Evolutionary conservation across 1,140 invertebrate genomes (phyloP), one percentile per base, ranked within the genome.

Genomic region (Pseudomyrmex cubaensis): DNA sequence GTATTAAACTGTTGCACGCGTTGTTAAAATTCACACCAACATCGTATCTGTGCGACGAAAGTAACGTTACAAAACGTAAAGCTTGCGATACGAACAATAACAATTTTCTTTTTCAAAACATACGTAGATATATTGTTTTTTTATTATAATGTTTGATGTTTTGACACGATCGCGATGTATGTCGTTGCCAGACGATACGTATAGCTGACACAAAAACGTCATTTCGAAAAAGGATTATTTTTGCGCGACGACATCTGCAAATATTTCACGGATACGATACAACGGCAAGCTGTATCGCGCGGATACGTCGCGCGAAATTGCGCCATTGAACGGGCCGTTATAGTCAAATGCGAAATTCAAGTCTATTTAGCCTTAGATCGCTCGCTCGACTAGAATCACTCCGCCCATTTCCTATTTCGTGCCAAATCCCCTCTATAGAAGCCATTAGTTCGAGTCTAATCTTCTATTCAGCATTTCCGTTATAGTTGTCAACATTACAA

Each of bases 381-480:
- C 62, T 52, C 61, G 56, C 72, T 77, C 52, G 15, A 57, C 57
- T 74, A 62, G 70, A 82, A 74, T 75, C 78, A 59, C 74, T 57
- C 70, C 56, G 62, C 56, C 57, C 76, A 76, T 82, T 84, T 80
- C 83, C 82, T 77, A 73, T 73, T 74, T 83, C 76, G 48, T 52
- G 69, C 46, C 22, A 80, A 80, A 80, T 72, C 69, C 20, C 17
- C 62, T 78, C 57, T 70, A 57, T 75, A 72, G 70, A 82, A 76
- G 35, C 80, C 87, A 86, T 90, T 90, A 90, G 88, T 66, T 82
- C 64, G 83, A 89, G 90, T 82, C 83, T 90, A 90, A 90, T 91
- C 85, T 90, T 75, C 85, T 77, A 89, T 90, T 90, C 88, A 78
- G 66, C 87, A 86, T 83, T 90, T 87, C 82, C 87, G 82, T 87